Conservation (phyloP, 2,888 invertebrate species). For the Dasypogon diadema region DNA sequence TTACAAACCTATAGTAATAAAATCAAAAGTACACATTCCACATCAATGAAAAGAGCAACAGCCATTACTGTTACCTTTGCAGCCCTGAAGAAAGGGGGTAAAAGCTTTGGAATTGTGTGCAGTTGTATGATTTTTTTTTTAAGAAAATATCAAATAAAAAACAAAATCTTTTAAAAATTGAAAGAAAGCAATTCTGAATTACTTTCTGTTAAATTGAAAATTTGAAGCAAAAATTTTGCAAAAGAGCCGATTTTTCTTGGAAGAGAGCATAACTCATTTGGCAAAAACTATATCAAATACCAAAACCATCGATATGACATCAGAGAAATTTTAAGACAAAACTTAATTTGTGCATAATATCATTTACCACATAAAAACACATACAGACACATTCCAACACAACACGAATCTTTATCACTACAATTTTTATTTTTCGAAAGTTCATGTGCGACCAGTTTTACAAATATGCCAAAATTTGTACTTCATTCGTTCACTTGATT, state of each 20-base stretch:
- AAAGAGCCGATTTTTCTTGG: conserved; percentile 25
- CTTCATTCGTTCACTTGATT: too few species aligned
- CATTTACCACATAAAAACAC: conserved; percentile 48
- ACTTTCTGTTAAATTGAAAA: conserved; percentile 27
- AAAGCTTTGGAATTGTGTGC: conserved; percentile 35
- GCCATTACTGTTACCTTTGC: conserved; percentile 27
- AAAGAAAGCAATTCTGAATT: conserved; percentile 31
- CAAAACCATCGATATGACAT: conserved; percentile 27
- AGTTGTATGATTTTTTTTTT: conserved; percentile 34
- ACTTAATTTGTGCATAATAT: conserved; percentile 39
- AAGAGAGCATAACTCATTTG: conserved; percentile 15
- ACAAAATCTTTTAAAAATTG: conserved; percentile 15
- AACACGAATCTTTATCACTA: conserved; percentile 3
- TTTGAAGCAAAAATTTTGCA: conserved; percentile 26
- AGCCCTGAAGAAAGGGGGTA: conserved; percentile 28
- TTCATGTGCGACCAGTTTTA: conserved; percentile 45
- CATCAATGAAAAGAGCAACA: conserved; percentile 42
- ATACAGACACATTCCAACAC: conserved; percentile 53
- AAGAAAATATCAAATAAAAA: conserved; percentile 17
- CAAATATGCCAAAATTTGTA: too few species aligned
- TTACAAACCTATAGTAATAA: conserved; percentile 10
- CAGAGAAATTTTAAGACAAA: conserved; percentile 26
- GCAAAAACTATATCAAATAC: conserved; percentile 26
- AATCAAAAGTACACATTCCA: conserved; percentile 38
- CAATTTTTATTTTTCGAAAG: conserved; percentile 14